Base-by-base conservation (phyloP, 2,113 vertebrate species). In the Indicator maculatus region DNA sequence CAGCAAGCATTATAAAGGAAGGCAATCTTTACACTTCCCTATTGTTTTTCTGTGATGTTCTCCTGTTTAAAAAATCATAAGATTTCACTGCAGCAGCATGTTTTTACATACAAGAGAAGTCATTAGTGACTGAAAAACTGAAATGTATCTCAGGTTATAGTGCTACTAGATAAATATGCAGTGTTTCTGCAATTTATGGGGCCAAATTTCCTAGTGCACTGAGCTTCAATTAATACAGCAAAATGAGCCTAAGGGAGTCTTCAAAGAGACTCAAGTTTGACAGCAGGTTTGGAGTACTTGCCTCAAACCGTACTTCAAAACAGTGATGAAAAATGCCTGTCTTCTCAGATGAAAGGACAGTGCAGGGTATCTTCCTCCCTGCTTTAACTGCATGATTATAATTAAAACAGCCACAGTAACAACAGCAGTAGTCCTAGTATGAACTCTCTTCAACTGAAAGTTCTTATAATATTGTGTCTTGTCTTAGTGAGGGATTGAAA, bases 251-350 rank as follows among this genome's bases (percentile, higher is more conserved):
- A 64, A 73, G 84, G 82, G 64, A 52, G 80, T 89, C 8, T 31
- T 91, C 85, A 91, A 53, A 94, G 60, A 91, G 28, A 92, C 45
- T 13, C 31, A 60, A 61, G 38, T 76, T 76, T 79, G 69, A 88
- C 19, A 92, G 77, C 82, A 82, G 74, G 86, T 94, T 73, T 41
- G 64, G 71, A 95, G 47, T 1, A 5, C 39, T 93, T 89, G 76
- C 90, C 72, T 93, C 83, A 78, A 88, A 91, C 84, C 27, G 56
- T 71, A 83, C 78, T 93, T 93, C 93, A 67, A 83, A 96, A 89
- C 56, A 77, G 82, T 63, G 69, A 83, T 83, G 67, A 94, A 91
- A 96, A 95, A 83, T 77, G 59, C 41, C 64, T 60, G 33, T 88
- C 61, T 88, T 90, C 55, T 83, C 60, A 55, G 47, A 44, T 90